Evolutionary conservation across 2,113 vertebrate species (phyloP), one percentile per base, ranked within the genome.

Genomic region (Uria aalge): DNA sequence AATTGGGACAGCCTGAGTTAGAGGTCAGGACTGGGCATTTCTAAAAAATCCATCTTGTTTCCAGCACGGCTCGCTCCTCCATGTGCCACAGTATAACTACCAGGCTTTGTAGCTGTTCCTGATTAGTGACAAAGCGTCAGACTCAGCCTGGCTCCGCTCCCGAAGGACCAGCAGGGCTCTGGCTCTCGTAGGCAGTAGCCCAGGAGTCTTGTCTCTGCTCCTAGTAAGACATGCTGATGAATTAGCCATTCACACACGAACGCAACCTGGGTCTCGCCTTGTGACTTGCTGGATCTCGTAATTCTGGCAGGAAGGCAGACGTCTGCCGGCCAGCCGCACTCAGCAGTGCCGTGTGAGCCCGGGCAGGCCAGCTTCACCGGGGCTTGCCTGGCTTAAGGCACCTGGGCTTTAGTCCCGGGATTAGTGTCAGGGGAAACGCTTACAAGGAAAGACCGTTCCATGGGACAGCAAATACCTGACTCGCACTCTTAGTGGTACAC

Each of bases 401-500:
- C 40, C 77, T 9, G 56, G 71, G 3, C 55, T 66, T 36, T 1
- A 47, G 52, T 18, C 15, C 55, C 41, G 11, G 89, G 80, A 29
- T 63, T 36, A 20, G 57, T 8, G 18, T 3, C 36, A 22, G 52
- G 40, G 47, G 27, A 86, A 40, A 22, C 0, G 1, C 19, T 36
- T 36, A 24, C 22, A 63, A 32, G 63, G 53, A 32, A 18, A n/a
- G 23, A 2, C 18, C 1, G 0, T 12, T 59, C 73, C 77, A 15
- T 0, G 3, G 56, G 38, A 13, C 1, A 30, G 62, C 69, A 56
- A 53, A 5, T 0, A 9, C 21, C 1, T 1, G 73, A 6, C 45
- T 40, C 4, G 0, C 40, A 15, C n/a, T 1, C 1, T 2, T 19
- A 8, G 62, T 0, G 41, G 38, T 60, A 48, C 22, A 15, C 2